Evolutionary conservation across 2,797 vertebrate species (phyloP).

Genomic region (Chloroceryle amazona): DNA sequence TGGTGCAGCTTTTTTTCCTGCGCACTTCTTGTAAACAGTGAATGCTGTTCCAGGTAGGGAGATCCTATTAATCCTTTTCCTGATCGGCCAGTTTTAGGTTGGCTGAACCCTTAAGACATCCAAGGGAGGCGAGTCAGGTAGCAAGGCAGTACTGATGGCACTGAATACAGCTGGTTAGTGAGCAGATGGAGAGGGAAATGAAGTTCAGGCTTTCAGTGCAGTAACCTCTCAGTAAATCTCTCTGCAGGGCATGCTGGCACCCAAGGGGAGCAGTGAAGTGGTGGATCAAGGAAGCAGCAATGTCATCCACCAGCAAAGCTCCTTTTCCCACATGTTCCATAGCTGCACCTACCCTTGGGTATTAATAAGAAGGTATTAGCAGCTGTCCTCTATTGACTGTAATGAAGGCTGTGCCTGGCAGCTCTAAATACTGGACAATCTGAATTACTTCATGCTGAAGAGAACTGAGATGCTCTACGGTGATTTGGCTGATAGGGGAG

Average conservation of each 20-base stretch:
- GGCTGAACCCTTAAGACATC: neutral
- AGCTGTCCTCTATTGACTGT: neutral
- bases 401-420: neutral
- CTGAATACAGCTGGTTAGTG: neutral
- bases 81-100: neutral
- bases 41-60: neutral
- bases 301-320: neutral
- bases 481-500: neutral
- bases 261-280: neutral
- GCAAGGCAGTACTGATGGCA: neutral
- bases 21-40: neutral
- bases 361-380: neutral
- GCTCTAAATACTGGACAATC: neutral
- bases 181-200: neutral
- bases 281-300: neutral
- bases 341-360: neutral
- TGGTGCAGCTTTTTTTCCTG: neutral
- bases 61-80: neutral
- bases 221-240: neutral
- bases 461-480: neutral
- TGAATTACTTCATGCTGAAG: neutral
- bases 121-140: neutral
- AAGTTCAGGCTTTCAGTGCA: neutral
- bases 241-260: neutral
- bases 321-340: neutral